Conservation (phyloP, 2,113 vertebrate species). For the Antigone vipio region DNA sequence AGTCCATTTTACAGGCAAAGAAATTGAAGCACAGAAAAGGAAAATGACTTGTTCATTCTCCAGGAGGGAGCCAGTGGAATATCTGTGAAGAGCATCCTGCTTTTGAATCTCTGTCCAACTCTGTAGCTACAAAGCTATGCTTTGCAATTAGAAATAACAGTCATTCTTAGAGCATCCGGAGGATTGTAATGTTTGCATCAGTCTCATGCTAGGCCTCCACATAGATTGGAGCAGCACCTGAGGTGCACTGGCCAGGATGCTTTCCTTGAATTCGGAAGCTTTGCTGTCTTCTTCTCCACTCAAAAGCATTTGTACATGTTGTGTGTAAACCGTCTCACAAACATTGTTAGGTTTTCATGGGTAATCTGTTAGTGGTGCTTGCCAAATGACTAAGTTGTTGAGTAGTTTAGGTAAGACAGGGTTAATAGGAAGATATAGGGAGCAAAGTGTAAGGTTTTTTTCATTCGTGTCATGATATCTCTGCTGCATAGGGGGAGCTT, state of each 20-base stretch:
- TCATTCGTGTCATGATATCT: not conserved
- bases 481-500: not conserved
- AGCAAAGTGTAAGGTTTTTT: not conserved
- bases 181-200: not conserved
- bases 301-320: not conserved
- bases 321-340: not conserved
- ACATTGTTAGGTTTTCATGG: not conserved
- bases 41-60: not conserved
- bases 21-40: not conserved
- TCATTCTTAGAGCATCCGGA: not conserved
- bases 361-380: not conserved
- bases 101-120: not conserved
- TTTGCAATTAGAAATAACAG: not conserved
- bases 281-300: not conserved
- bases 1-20: not conserved
- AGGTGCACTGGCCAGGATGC: not conserved
- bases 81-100: not conserved
- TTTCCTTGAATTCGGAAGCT: not conserved
- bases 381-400: not conserved
- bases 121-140: not conserved
- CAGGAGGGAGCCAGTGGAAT: not conserved
- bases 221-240: not conserved
- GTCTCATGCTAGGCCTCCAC: not conserved
- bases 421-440: not conserved
- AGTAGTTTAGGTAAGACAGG: not conserved